Evolutionary conservation across 1,140 invertebrate genomes (phyloP).

Genomic region (Daktulosphaira vitifoliae): DNA sequence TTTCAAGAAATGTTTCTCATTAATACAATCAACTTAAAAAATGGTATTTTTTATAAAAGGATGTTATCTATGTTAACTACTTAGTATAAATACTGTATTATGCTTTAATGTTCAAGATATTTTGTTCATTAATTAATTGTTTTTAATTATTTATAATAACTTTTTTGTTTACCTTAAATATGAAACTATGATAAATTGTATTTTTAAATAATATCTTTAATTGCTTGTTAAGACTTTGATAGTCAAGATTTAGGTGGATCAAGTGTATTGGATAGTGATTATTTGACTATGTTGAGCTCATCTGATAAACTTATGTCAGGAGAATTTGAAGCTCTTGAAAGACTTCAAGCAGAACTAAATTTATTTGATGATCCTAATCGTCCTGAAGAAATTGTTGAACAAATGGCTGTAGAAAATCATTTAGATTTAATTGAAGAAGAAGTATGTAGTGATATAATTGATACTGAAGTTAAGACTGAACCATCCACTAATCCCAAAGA

Average conservation of each 20-base stretch:
- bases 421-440: constrained; percentile 29
- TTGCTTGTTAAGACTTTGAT: constrained; percentile 17
- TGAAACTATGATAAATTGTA: too few relatives aligned
- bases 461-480: not conserved
- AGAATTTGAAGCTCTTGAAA: constrained; percentile 28
- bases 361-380: constrained; percentile 31
- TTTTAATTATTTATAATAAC: too few relatives aligned
- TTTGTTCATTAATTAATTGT: too few relatives aligned
- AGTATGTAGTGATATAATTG: constrained; percentile 13
- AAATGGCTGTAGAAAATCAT: constrained; percentile 26
- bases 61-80: too few relatives aligned
- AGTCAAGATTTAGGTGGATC: constrained; percentile 26
- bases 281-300: constrained; percentile 19
- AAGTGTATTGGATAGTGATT: constrained; percentile 24
- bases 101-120: too few relatives aligned
- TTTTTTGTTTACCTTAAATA: too few relatives aligned
- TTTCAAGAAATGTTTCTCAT: too few relatives aligned
- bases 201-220: too few relatives aligned
- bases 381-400: constrained; percentile 28
- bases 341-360: constrained; percentile 19
- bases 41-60: too few relatives aligned
- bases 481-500: not conserved
- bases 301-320: constrained; percentile 22
- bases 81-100: too few relatives aligned
- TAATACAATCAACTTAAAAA: too few relatives aligned